phyloP scores from a whole-genome alignment of 2,113 vertebrate genomes.

The Eubucco bourcierii region DNA sequence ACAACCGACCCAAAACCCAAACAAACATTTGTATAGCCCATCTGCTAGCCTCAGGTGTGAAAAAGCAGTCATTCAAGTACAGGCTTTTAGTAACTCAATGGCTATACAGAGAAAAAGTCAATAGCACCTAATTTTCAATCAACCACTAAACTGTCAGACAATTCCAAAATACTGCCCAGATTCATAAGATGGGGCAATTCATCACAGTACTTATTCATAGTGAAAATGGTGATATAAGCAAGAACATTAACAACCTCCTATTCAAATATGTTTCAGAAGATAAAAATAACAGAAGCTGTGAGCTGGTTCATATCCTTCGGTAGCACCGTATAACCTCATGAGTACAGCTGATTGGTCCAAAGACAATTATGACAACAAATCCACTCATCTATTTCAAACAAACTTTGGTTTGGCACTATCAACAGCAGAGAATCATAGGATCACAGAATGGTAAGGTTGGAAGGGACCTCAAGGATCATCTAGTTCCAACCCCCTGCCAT shows the following conservation, averaged over 20 bases:
- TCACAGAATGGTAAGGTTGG: too few species aligned
- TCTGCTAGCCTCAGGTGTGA: not conserved
- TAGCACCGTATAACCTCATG: not conserved
- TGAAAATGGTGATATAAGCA: not conserved
- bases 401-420: not conserved
- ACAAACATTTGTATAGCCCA: not conserved
- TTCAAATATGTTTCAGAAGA: not conserved
- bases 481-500: too few species aligned
- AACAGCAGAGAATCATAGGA: not conserved
- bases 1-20: too few species aligned
- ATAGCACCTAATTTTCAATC: not conserved
- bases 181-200: not conserved
- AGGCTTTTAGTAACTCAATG: not conserved
- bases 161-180: not conserved
- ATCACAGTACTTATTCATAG: rapidly evolving
- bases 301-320: not conserved
- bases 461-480: too few species aligned
- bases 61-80: not conserved
- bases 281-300: not conserved
- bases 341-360: not conserved
- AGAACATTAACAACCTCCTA: not conserved
- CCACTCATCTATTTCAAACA: not conserved
- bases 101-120: not conserved
- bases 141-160: not conserved
- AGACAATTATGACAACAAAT: not conserved